phyloP scores from a whole-genome alignment of 2,113 vertebrate genomes.

The Mastomys coucha region DNA sequence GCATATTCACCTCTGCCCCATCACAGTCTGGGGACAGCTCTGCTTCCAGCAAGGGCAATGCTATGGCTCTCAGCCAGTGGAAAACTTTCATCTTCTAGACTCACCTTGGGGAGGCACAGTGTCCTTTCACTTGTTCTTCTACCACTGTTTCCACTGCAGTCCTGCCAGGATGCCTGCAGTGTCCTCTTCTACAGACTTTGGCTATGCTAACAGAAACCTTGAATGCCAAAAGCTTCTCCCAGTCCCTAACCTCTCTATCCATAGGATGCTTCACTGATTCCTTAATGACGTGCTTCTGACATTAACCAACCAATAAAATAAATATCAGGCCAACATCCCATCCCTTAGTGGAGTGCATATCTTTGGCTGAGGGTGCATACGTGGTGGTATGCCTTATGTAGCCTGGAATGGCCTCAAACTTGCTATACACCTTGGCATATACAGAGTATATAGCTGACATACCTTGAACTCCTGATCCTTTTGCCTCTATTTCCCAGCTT shows the following conservation, averaged over 20 bases:
- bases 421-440: background rate
- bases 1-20: background rate
- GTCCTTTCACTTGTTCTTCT: background rate
- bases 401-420: background rate
- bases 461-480: background rate
- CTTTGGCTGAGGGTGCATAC: background rate
- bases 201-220: background rate
- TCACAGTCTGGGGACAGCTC: background rate
- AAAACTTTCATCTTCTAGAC: background rate
- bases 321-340: conserved; percentile 6
- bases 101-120: background rate
- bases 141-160: background rate
- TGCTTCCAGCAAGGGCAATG: background rate
- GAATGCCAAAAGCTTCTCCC: background rate
- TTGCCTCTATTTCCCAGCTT: background rate
- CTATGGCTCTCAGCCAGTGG: background rate
- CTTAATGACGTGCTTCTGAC: conserved; percentile 20
- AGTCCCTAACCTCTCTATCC: background rate
- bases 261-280: background rate
- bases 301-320: background rate
- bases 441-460: too few species aligned
- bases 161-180: background rate
- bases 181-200: background rate
- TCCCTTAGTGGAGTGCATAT: background rate
- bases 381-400: too few species aligned